Conservation (phyloP, 2,797 vertebrate genomes). For the Falco biarmicus region DNA sequence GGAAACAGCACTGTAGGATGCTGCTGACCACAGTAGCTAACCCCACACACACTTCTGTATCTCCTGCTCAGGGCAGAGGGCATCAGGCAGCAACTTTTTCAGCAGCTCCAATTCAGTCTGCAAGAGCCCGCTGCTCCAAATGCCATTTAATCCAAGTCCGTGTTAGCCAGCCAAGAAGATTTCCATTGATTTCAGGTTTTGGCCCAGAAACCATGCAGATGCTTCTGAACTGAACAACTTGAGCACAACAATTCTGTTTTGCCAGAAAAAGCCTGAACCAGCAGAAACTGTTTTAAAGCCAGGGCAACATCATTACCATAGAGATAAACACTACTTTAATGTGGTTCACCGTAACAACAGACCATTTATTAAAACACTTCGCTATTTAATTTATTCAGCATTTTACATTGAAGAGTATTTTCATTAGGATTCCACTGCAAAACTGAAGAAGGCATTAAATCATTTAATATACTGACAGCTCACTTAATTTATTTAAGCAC, state of each 20-base stretch:
- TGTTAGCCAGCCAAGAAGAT: neutral
- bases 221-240: conserved; percentile 21
- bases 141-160: neutral
- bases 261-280: conserved; percentile 46
- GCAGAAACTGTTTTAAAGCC: conserved; percentile 32
- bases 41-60: accelerated
- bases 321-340: conserved; percentile 52
- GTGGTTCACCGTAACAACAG: conserved; percentile 41
- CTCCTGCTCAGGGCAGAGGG: neutral
- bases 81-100: neutral
- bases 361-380: conserved; percentile 59
- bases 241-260: neutral
- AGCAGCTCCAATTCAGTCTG: neutral
- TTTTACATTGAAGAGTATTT: conserved; percentile 60
- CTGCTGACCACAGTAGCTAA: neutral
- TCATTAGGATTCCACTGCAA: conserved; percentile 68
- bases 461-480: conserved; percentile 57
- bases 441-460: conserved; percentile 61
- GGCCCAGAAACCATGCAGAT: neutral
- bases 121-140: neutral
- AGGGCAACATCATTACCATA: conserved; percentile 30
- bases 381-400: conserved; percentile 64
- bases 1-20: neutral
- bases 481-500: conserved; percentile 65
- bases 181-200: neutral